Evolutionary conservation across 2,113 vertebrate species (phyloP).

Genomic region (Monarcha castaneiventris): DNA sequence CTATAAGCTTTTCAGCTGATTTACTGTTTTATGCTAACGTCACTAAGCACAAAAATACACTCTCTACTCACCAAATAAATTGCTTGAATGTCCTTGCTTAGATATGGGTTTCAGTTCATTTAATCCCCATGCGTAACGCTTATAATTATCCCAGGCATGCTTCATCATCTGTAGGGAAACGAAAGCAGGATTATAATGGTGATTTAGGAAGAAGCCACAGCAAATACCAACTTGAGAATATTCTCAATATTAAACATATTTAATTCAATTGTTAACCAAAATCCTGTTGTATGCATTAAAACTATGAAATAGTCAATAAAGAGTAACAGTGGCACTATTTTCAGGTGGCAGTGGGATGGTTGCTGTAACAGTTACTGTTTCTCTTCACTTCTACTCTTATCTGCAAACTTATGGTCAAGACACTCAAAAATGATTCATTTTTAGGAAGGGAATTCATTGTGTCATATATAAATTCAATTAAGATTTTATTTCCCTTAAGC

Average conservation of each 20-base stretch:
- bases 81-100: conserved; percentile 96
- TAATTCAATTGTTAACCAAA: conserved; percentile 39
- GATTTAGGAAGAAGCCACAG: conserved; percentile 51
- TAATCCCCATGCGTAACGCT: conserved; percentile 92
- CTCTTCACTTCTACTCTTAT: neutral
- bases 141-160: conserved; percentile 96
- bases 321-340: neutral
- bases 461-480: neutral
- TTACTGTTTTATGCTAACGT: conserved; percentile 24
- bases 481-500: neutral
- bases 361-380: neutral
- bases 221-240: conserved; percentile 40
- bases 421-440: neutral
- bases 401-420: neutral
- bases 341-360: neutral
- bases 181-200: conserved; percentile 63
- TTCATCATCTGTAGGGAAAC: conserved; percentile 92
- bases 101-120: conserved; percentile 95
- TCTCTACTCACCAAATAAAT: conserved; percentile 94
- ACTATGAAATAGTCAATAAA: neutral
- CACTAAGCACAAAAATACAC: conserved; percentile 53
- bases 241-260: neutral
- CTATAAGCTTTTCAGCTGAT: conserved; percentile 48
- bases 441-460: neutral
- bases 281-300: neutral